Percentiles rank a stretch among this genome's conserved stretches.
Conservation (phyloP, 1,140 invertebrate genomes). For the Brachionus asplanchnoidis region DNA sequence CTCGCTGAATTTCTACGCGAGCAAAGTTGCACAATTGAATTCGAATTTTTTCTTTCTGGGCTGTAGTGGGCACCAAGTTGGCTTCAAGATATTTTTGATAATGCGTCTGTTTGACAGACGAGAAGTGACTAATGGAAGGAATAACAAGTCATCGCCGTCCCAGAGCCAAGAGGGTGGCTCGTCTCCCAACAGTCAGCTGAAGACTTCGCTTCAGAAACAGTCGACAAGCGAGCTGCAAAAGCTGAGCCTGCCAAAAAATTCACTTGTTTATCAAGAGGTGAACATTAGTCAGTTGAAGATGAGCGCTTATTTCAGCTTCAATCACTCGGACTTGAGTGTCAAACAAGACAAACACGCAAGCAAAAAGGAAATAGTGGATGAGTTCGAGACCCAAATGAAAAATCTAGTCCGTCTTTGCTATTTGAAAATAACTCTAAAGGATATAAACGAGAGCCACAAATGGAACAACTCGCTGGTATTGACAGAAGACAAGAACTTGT, state of each 20-base stretch:
- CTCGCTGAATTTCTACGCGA: not conserved
- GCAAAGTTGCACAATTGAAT: not conserved
- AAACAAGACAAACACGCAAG: not conserved
- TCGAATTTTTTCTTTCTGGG: not conserved
- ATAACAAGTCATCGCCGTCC: not conserved
- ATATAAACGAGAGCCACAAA: not conserved
- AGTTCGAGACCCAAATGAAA: not conserved
- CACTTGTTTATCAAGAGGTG: not conserved
- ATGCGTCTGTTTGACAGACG: not conserved
- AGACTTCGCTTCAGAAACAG: not conserved
- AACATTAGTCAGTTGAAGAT: not conserved
- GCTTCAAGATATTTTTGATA: not conserved
- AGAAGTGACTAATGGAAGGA: not conserved
- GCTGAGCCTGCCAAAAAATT: not conserved
- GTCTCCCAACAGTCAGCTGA: not conserved
- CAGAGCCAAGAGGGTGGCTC: not conserved
- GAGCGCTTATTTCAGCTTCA: not conserved
- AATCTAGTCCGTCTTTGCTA: not conserved
- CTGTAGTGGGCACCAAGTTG: not conserved
- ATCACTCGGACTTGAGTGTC: not conserved
- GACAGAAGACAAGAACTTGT: not conserved
- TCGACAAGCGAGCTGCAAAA: not conserved
- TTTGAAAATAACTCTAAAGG: not conserved
- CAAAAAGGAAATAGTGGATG: not conserved
- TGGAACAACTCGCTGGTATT: constrained; percentile 21